phyloP scores from a whole-genome alignment of 2,797 vertebrate species.

The Calcarius lapponicus region DNA sequence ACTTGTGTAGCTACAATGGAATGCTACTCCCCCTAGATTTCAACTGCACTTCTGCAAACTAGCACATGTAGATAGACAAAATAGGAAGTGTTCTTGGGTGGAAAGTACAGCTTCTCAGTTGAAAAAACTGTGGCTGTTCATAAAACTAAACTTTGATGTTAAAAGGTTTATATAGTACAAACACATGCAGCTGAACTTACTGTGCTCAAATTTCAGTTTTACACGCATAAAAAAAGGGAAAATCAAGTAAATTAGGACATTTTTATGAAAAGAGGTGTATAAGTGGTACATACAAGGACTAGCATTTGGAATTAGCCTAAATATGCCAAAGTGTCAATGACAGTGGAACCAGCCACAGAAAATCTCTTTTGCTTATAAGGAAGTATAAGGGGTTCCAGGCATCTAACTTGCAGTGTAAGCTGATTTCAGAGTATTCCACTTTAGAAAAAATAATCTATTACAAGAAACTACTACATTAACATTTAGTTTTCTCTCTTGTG shows the following conservation, averaged over 20 bases:
- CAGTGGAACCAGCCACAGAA: background rate
- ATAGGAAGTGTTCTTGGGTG: background rate
- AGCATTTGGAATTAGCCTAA: background rate
- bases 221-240: background rate
- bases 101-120: background rate
- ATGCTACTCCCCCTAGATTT: slow-evolving; percentile 2
- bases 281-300: background rate
- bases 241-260: background rate
- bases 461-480: background rate
- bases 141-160: background rate
- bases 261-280: background rate
- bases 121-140: background rate
- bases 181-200: background rate
- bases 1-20: background rate
- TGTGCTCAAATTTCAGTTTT: background rate
- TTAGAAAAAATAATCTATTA: background rate
- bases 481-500: background rate
- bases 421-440: background rate
- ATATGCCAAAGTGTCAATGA: background rate
- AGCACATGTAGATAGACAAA: background rate
- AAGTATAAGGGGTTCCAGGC: background rate
- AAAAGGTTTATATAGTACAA: background rate
- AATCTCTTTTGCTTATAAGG: background rate
- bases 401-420: background rate
- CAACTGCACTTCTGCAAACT: background rate